Evolutionary conservation across 2,888 invertebrate species (phyloP).

Genomic region (Torymus auratus): DNA sequence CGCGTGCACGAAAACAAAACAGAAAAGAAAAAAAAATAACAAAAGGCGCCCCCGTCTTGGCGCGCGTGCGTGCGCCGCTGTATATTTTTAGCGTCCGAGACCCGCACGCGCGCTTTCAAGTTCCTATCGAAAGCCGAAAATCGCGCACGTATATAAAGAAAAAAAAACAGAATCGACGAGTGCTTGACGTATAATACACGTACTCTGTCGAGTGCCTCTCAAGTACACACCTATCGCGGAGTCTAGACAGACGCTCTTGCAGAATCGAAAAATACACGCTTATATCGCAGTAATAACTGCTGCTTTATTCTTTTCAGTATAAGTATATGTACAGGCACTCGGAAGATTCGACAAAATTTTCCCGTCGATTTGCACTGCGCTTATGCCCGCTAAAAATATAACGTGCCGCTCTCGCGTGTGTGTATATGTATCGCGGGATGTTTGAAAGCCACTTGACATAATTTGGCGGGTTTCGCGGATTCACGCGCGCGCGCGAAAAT

Average conservation of each 20-base stretch:
- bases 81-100: slow-evolving; percentile 36
- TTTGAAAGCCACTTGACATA: slow-evolving; percentile 42
- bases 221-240: no score
- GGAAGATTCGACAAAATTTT: slow-evolving; percentile 1
- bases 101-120: no score
- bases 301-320: no score
- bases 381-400: no score
- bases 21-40: background rate
- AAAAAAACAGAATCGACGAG: no score
- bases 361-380: slow-evolving; percentile 11
- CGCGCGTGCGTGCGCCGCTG: background rate
- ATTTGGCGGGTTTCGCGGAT: slow-evolving; percentile 15
- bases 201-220: no score
- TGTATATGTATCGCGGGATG: background rate
- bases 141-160: background rate
- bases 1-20: background rate
- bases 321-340: no score
- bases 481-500: background rate
- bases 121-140: slow-evolving; percentile 25
- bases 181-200: no score
- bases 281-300: no score
- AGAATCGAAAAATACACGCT: no score
- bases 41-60: background rate
- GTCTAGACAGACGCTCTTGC: no score
- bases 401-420: background rate